Conservation (phyloP, 2,888 invertebrate genomes). For the Augochlorella aurata region DNA sequence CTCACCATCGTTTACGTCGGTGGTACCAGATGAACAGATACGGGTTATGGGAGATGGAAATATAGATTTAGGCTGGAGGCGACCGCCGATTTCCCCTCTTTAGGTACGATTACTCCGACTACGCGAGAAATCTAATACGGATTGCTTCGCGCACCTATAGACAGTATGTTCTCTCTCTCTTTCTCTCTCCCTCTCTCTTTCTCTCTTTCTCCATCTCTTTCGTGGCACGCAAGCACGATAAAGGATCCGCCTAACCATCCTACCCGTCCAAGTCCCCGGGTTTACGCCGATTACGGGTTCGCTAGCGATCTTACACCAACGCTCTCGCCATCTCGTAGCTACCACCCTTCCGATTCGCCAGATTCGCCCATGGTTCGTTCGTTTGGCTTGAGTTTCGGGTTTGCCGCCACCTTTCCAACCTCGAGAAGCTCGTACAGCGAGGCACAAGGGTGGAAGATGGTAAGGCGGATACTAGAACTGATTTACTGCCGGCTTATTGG, state of each 20-base stretch:
- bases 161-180: neutral
- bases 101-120: conserved; percentile 34
- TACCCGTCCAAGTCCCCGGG: conserved; percentile 77
- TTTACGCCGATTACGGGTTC: conserved; percentile 78
- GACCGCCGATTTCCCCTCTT: conserved; percentile 59
- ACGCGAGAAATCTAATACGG: conserved; percentile 53
- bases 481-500: conserved; percentile 75
- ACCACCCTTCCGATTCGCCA: conserved; percentile 28
- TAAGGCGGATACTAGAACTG: conserved; percentile 65
- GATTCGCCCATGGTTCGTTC: conserved; percentile 69
- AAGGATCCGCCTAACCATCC: conserved; percentile 68
- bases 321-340: conserved; percentile 43
- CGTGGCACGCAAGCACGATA: conserved; percentile 46
- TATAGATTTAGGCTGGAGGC: conserved; percentile 79
- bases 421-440: conserved; percentile 47
- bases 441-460: conserved; percentile 53
- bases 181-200: neutral
- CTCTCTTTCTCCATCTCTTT: conserved; percentile 3
- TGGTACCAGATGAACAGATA: conserved; percentile 80
- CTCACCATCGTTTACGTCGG: conserved; percentile 63
- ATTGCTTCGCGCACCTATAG: conserved; percentile 22
- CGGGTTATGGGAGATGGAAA: conserved; percentile 76
- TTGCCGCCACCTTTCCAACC: conserved; percentile 69
- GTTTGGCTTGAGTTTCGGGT: conserved; percentile 79
- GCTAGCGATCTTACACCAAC: conserved; percentile 73